Conservation (phyloP, 2,113 vertebrate species). For the Oryzias celebensis region DNA sequence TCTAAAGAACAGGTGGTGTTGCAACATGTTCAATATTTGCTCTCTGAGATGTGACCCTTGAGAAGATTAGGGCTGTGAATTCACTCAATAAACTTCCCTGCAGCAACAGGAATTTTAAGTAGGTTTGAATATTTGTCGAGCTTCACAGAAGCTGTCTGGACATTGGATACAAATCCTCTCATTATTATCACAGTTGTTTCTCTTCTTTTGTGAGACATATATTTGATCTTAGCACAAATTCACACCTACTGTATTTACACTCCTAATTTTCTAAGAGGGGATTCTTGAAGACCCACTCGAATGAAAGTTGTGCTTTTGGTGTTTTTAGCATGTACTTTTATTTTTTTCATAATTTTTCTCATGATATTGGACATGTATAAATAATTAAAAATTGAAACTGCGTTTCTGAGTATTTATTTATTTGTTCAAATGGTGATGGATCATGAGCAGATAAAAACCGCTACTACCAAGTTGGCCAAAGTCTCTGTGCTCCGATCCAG, state of each 20-base stretch:
- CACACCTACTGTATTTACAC: background rate
- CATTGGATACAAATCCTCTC: conserved; percentile 45
- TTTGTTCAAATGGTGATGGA: too few species aligned
- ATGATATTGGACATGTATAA: too few species aligned
- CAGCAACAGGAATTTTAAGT: conserved; percentile 63
- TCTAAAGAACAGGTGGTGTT: conserved; percentile 50
- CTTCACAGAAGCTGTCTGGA: conserved; percentile 51
- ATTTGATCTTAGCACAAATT: conserved; percentile 12
- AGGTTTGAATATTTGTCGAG: conserved; percentile 53
- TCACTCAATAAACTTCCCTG: conserved; percentile 56
- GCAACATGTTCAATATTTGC: conserved; percentile 39
- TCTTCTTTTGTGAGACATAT: conserved; percentile 13
- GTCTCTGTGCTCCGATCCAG: too few species aligned
- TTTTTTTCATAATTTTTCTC: too few species aligned
- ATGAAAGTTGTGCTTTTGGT: too few species aligned
- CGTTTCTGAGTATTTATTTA: too few species aligned
- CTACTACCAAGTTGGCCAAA: too few species aligned
- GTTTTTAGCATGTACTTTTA: too few species aligned
- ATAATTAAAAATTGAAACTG: too few species aligned
- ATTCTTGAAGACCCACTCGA: too few species aligned
- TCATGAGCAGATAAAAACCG: too few species aligned
- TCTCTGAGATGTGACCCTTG: conserved; percentile 52
- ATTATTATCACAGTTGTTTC: conserved; percentile 22
- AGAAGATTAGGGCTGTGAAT: conserved; percentile 63
- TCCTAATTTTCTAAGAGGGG: too few species aligned